Conservation (phyloP, 2,888 invertebrate species). For the Bedellia somnulentella region DNA sequence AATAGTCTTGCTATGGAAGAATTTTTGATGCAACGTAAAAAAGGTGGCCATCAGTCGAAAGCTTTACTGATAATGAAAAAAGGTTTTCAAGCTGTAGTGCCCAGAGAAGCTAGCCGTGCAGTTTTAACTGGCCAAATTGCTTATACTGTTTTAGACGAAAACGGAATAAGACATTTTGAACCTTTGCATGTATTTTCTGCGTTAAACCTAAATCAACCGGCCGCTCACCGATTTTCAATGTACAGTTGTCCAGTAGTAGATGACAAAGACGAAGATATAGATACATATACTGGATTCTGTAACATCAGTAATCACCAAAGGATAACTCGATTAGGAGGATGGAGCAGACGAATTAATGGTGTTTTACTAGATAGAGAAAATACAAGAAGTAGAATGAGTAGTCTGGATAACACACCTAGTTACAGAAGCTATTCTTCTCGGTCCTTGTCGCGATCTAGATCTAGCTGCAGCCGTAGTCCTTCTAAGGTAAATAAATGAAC, state of each 20-base stretch:
- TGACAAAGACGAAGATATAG: constrained; percentile 46
- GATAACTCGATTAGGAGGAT: constrained; percentile 49
- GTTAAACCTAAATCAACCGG: constrained; percentile 66
- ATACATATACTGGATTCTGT: constrained; percentile 45
- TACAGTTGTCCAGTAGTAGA: constrained; percentile 65
- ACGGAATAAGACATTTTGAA: constrained; percentile 74
- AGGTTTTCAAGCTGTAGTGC: constrained; percentile 74
- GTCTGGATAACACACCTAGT: constrained; percentile 58
- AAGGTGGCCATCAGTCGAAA: constrained; percentile 33
- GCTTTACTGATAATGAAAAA: constrained; percentile 73
- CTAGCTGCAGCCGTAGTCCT: constrained; percentile 49
- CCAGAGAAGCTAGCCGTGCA: constrained; percentile 72
- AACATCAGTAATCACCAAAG: constrained; percentile 49
- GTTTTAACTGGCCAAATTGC: constrained; percentile 75
- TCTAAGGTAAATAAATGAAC: constrained; percentile 51
- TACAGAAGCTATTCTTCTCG: constrained; percentile 49
- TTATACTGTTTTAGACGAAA: constrained; percentile 76
- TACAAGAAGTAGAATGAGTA: constrained; percentile 40
- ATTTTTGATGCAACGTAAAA: constrained; percentile 65
- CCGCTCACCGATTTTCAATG: constrained; percentile 67
- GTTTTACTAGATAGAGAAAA: constrained; percentile 41
- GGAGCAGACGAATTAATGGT: constrained; percentile 38
- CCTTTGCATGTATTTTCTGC: constrained; percentile 75
- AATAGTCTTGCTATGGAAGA: constrained; percentile 79
- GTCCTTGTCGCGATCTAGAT: constrained; percentile 43